These are phyloP conservation scores for Hystrix brachyura DNA, from an alignment of 2,113 vertebrate genomes.

Conservation along the genomic window DNA sequence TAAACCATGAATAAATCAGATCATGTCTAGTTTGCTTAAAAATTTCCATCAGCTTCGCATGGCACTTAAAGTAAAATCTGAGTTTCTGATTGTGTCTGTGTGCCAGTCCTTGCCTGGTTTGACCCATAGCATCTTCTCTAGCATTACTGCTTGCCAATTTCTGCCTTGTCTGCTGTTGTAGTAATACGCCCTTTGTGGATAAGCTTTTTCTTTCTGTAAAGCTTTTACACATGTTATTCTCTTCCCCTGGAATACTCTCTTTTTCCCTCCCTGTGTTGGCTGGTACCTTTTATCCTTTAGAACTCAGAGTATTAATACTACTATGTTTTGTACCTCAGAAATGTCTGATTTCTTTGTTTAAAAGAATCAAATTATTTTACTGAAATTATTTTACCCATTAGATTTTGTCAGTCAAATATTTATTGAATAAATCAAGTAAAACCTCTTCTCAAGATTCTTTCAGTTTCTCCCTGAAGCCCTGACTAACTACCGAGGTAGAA, in stretches of 20 bases:
- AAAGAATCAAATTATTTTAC: neutral
- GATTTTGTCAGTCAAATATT: neutral
- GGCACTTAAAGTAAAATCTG: neutral
- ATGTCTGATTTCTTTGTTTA: neutral
- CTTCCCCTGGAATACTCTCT: neutral
- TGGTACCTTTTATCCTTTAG: neutral
- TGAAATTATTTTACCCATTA: slow-evolving; percentile 23
- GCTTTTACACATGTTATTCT: neutral
- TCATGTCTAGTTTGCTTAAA: neutral
- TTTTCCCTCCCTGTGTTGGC: neutral
- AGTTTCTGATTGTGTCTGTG: neutral
- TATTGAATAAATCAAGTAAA: neutral
- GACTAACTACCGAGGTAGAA: neutral
- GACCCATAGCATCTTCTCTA: neutral
- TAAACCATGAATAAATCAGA: neutral
- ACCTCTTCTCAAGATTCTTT: neutral
- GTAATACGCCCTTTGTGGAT: neutral
- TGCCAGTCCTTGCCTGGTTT: neutral
- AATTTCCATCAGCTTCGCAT: neutral
- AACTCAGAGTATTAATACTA: neutral
- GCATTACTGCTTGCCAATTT: neutral
- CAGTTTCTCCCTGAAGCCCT: slow-evolving; percentile 8
- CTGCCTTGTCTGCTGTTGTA: neutral
- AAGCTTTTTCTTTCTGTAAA: neutral
- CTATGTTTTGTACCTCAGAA: neutral